phyloP scores from a whole-genome alignment of 2,888 invertebrate species.

The Tethea ocularis region DNA sequence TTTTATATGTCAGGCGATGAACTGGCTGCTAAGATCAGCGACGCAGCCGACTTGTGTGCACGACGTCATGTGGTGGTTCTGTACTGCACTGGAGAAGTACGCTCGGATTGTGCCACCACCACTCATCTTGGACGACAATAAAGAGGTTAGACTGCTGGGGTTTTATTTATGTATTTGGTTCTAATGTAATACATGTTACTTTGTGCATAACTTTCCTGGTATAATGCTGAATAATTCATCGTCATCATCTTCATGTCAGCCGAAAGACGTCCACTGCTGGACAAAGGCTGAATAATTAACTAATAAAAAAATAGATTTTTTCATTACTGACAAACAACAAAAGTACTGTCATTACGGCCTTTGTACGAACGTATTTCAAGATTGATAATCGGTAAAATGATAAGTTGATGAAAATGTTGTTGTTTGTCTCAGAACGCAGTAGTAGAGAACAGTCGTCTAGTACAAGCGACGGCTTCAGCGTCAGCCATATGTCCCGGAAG shows the following conservation, averaged over 20 bases:
- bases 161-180: not conserved
- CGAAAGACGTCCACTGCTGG: too few relatives aligned
- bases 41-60: constrained; percentile 96
- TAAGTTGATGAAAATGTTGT: too few relatives aligned
- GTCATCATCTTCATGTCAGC: too few relatives aligned
- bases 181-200: too few relatives aligned
- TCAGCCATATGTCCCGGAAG: constrained; percentile 73
- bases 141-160: constrained; percentile 48
- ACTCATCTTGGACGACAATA: constrained; percentile 54
- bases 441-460: constrained; percentile 42
- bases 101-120: constrained; percentile 61
- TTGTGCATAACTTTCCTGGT: too few relatives aligned
- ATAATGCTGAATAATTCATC: too few relatives aligned
- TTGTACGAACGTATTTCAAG: too few relatives aligned
- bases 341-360: too few relatives aligned
- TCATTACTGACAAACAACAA: too few relatives aligned
- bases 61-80: constrained; percentile 98
- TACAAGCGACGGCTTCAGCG: constrained; percentile 56
- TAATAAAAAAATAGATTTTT: too few relatives aligned
- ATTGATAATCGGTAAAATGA: too few relatives aligned
- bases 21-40: constrained; percentile 96
- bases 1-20: constrained; percentile 86
- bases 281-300: too few relatives aligned
- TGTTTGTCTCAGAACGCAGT: constrained; percentile 33
- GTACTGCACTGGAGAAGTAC: constrained; percentile 89